Conservation (phyloP, 2,113 vertebrate species). For the Cinclus mexicanus region DNA sequence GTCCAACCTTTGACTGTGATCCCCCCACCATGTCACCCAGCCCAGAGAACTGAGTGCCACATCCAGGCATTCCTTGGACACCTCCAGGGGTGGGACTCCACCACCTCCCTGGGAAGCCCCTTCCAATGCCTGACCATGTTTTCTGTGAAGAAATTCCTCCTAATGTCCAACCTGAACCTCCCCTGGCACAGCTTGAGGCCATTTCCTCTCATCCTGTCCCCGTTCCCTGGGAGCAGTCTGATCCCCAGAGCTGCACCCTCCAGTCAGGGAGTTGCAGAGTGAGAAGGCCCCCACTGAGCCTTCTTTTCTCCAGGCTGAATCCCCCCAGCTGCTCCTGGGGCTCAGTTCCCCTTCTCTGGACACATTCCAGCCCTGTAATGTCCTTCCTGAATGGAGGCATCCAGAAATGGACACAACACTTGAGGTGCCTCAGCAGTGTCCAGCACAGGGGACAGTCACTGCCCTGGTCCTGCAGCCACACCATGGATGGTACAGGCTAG, state of each 20-base stretch:
- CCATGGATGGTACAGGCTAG: background rate
- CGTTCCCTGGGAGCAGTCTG: background rate
- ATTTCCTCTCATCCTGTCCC: background rate
- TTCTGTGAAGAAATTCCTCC: background rate
- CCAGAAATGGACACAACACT: background rate
- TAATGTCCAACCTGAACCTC: background rate
- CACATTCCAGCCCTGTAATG: background rate
- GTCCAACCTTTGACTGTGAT: background rate
- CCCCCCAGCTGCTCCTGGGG: background rate
- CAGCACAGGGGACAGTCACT: background rate
- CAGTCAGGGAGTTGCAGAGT: background rate
- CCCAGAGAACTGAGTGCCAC: background rate
- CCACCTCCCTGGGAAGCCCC: background rate
- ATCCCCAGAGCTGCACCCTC: background rate
- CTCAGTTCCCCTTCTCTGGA: background rate
- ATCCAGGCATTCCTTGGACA: background rate
- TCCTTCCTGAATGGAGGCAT: fast-evolving
- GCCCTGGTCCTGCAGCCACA: background rate
- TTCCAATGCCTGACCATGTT: background rate
- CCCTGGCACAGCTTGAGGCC: background rate
- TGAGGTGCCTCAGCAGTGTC: background rate
- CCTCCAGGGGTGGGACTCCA: background rate
- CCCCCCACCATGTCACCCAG: background rate
- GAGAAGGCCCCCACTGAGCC: background rate
- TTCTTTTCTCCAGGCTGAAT: background rate